These are phyloP conservation scores for Agrochola lota DNA, from an alignment of 2,888 invertebrate species.

Conservation along the genomic window DNA sequence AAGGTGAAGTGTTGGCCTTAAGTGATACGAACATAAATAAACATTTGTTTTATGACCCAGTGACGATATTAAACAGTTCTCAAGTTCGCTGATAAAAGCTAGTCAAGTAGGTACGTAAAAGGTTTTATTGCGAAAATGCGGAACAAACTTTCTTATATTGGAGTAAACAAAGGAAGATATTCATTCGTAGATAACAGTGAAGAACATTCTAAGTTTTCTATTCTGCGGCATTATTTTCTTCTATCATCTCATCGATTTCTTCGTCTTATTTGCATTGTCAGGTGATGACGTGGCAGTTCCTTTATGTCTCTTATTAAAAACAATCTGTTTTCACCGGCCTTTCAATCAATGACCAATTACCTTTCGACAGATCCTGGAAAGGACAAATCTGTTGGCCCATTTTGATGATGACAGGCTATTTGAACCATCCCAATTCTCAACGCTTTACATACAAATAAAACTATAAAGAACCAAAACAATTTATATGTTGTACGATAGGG, in stretches of 20 bases:
- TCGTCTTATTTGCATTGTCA: background rate
- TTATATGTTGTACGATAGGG: background rate
- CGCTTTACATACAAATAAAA: constrained; percentile 8
- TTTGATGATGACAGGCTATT: background rate
- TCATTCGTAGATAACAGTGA: background rate
- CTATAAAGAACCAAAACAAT: constrained; percentile 21
- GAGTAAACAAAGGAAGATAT: constrained; percentile 10
- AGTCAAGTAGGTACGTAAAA: constrained; percentile 38
- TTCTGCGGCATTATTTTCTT: background rate
- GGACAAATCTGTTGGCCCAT: background rate
- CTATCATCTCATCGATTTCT: background rate
- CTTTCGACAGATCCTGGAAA: background rate
- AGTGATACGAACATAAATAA: constrained; percentile 50
- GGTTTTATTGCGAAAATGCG: constrained; percentile 34
- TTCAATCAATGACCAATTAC: background rate
- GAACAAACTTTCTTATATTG: constrained; percentile 5
- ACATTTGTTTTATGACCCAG: constrained; percentile 49
- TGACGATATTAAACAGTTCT: constrained; percentile 18
- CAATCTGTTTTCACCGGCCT: background rate
- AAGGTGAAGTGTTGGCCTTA: constrained; percentile 55
- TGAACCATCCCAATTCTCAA: background rate
- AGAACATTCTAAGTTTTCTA: background rate
- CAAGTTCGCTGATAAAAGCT: constrained; percentile 38
- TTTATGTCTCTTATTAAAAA: background rate
- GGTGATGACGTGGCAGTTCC: background rate